These are phyloP conservation scores for Sycophila texana DNA, from an alignment of 2,888 invertebrate genomes.

Conservation along the genomic window DNA sequence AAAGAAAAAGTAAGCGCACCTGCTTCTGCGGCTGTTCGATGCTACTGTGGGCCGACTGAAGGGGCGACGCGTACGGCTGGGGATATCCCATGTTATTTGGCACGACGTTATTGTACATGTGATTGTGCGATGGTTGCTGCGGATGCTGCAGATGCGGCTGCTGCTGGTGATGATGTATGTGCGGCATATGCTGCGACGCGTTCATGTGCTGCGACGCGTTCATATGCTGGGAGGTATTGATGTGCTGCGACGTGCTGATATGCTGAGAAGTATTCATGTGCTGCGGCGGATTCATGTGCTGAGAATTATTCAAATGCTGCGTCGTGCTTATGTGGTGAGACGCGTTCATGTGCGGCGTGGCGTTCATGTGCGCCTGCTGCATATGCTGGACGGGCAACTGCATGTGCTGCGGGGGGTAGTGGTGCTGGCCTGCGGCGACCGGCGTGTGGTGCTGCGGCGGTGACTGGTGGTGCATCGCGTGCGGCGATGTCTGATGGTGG, in stretches of 20 bases:
- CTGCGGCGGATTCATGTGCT: constrained; percentile 50
- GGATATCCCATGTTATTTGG: constrained; percentile 65
- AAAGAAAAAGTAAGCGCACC: constrained; percentile 19
- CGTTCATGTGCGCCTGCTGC: constrained; percentile 70
- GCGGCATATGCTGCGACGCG: constrained; percentile 75
- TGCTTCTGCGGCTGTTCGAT: constrained; percentile 66
- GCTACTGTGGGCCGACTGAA: constrained; percentile 55
- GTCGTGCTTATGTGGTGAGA: constrained; percentile 44
- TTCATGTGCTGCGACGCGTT: constrained; percentile 46
- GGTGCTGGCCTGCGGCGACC: constrained; percentile 31
- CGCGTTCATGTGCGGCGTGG: constrained; percentile 51
- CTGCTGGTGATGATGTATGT: constrained; percentile 72
- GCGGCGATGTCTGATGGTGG: constrained; percentile 70
- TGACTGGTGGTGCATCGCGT: constrained; percentile 52
- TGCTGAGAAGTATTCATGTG: constrained; percentile 30
- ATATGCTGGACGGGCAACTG: constrained; percentile 69
- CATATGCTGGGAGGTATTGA: constrained; percentile 31
- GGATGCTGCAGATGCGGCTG: constrained; percentile 72
- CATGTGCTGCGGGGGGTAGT: constrained; percentile 47
- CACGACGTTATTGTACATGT: constrained; percentile 52
- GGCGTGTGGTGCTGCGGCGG: constrained; percentile 59
- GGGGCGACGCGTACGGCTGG: constrained; percentile 58
- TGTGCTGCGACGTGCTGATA: constrained; percentile 21
- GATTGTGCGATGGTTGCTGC: constrained; percentile 56
- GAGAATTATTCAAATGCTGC: constrained; percentile 49